Conservation (phyloP, 2,113 vertebrate genomes). For the Isurus oxyrinchus region DNA sequence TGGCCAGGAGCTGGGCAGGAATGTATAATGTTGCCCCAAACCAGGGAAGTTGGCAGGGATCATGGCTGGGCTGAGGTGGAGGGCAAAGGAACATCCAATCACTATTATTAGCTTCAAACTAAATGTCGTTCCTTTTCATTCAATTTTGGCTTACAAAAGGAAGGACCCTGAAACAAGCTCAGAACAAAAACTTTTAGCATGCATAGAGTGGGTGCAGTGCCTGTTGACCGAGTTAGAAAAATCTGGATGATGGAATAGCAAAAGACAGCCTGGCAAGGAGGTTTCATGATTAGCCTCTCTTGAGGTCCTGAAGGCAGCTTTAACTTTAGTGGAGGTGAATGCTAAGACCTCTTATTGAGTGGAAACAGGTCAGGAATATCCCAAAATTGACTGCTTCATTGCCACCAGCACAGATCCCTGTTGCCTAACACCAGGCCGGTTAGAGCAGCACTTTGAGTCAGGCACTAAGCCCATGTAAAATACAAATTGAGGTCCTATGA, state of each 20-base stretch:
- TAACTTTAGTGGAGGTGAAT: background rate
- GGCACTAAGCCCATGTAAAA: background rate
- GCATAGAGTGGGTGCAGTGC: background rate
- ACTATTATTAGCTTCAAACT: background rate
- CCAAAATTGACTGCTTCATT: background rate
- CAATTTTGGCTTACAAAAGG: background rate
- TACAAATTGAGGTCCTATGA: background rate
- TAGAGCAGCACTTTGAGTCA: background rate
- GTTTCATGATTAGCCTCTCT: background rate
- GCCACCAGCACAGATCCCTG: background rate
- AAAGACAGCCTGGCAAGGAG: background rate
- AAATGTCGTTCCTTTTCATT: background rate
- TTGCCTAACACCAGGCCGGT: background rate
- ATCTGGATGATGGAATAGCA: background rate
- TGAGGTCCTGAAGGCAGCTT: background rate
- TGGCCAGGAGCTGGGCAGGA: background rate
- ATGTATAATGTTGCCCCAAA: background rate
- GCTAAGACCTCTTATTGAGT: background rate
- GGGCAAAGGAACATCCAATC: background rate
- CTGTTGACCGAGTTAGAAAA: too few species aligned
- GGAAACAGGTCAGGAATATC: background rate
- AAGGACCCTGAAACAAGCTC: background rate
- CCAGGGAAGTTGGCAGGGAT: background rate
- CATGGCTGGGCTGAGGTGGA: background rate
- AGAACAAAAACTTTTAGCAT: background rate